These are phyloP conservation scores for Hydroisotoma schaefferi DNA, from an alignment of 2,888 invertebrate species.

Conservation along the genomic window DNA sequence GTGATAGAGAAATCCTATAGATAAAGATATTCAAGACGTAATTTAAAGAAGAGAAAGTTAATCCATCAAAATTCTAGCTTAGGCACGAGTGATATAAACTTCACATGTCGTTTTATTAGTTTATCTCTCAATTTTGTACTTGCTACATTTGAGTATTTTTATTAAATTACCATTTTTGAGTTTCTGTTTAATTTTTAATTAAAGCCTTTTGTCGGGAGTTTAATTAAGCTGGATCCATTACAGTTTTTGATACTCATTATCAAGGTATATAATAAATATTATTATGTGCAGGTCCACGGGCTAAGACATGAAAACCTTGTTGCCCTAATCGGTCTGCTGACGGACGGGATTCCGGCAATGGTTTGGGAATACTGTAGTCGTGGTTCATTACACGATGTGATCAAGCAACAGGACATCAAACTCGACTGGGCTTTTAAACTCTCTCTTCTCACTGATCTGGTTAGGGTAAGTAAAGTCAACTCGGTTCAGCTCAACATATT, in stretches of 20 bases:
- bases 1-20: too few species aligned
- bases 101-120: too few species aligned
- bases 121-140: too few species aligned
- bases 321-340: constrained; percentile 72
- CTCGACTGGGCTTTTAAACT: constrained; percentile 94
- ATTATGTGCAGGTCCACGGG: constrained; percentile 69
- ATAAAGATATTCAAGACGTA: too few species aligned
- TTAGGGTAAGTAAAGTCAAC: constrained; percentile 61
- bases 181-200: too few species aligned
- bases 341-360: constrained; percentile 72
- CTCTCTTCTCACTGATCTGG: constrained; percentile 86
- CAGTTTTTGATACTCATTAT: background rate
- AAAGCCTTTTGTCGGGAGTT: too few species aligned
- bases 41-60: too few species aligned
- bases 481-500: too few species aligned
- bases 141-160: too few species aligned
- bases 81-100: too few species aligned
- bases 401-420: constrained; percentile 83
- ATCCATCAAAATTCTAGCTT: too few species aligned
- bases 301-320: constrained; percentile 88
- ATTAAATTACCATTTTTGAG: too few species aligned
- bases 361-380: constrained; percentile 85
- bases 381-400: constrained; percentile 82
- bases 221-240: background rate
- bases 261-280: background rate